These are phyloP conservation scores for Plusia festucae DNA, from an alignment of 2,888 invertebrate species.

Conservation along the genomic window DNA sequence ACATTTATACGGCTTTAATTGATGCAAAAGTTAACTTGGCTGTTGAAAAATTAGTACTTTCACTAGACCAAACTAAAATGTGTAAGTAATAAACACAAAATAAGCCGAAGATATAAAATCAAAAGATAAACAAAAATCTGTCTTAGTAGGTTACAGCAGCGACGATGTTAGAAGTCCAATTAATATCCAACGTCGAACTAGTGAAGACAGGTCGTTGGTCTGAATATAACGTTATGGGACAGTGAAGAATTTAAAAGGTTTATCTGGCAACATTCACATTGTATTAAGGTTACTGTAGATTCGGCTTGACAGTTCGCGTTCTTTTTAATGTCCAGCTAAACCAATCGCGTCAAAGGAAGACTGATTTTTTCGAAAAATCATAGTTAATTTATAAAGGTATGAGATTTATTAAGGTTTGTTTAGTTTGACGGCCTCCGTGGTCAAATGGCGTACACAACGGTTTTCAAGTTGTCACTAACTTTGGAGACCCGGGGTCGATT, in stretches of 20 bases:
- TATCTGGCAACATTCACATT: slow-evolving; percentile 40
- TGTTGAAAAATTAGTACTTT: no score
- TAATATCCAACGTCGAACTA: neutral
- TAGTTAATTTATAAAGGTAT: neutral
- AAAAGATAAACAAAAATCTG: neutral
- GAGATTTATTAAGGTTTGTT: neutral
- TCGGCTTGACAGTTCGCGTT: neutral
- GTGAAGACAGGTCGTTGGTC: neutral
- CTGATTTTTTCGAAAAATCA: neutral
- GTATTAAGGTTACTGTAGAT: slow-evolving; percentile 45
- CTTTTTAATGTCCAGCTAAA: slow-evolving; percentile 27
- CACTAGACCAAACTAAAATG: no score
- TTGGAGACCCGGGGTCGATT: no score
- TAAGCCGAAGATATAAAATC: neutral
- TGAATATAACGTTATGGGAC: neutral
- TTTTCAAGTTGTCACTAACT: no score
- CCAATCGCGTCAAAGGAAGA: slow-evolving; percentile 16
- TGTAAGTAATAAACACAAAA: no score
- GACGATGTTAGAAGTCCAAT: neutral
- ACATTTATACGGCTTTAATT: no score
- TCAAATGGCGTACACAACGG: no score
- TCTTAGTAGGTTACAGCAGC: neutral
- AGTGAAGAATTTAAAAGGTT: slow-evolving; percentile 4
- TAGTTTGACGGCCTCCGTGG: no score
- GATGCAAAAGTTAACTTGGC: no score